Evolutionary conservation across 1,140 invertebrate species (phyloP), one percentile per base, ranked within the genome.

Genomic region (Triops cancriformis): DNA sequence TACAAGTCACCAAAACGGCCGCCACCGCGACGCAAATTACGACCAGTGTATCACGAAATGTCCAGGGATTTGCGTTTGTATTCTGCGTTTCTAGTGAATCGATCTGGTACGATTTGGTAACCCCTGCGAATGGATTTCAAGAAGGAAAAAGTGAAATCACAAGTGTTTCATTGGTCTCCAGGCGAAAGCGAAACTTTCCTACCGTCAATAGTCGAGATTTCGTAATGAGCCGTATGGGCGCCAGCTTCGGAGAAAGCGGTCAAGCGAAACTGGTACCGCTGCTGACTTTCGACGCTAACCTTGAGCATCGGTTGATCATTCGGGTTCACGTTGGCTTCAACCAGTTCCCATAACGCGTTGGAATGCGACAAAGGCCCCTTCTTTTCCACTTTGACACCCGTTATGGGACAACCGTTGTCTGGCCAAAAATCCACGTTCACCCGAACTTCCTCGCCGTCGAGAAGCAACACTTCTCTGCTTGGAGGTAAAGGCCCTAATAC

Each of bases 231-330:
- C 31, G 31, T 9, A 18, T 43, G 27, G 73, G 72, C 31, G 41
- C 73, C 77, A 31, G 77, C n/a, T n/a, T 78, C 42, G 72, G 31
- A 74, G 23, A 41, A 42, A 37, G 77, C 77, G 18, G 77, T 78
- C 28, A 78, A n/a, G 73, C 28, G 37, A n/a, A 78, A 26, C 1
- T 78, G 77, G 41, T 73, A 78, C 18, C 51, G 51, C 23, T 31
- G 73, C 26, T 78, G 64, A 10, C 42, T 41, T 12, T 45, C n/a
- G 14, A 73, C 18, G 42, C 43, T 73, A 27, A 78, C 41, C 26
- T 73, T 73, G 72, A 78, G 43, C 77, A 78, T 78, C 31, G 77
- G 77, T 43, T 78, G 77, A 26, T 78, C 77, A 45, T 78, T 73
- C 72, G 77, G 77, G 28, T 73, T 78, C 41, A 51, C 23, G 42